Conservation (phyloP, 2,888 invertebrate species). For the Eilema caniola region DNA sequence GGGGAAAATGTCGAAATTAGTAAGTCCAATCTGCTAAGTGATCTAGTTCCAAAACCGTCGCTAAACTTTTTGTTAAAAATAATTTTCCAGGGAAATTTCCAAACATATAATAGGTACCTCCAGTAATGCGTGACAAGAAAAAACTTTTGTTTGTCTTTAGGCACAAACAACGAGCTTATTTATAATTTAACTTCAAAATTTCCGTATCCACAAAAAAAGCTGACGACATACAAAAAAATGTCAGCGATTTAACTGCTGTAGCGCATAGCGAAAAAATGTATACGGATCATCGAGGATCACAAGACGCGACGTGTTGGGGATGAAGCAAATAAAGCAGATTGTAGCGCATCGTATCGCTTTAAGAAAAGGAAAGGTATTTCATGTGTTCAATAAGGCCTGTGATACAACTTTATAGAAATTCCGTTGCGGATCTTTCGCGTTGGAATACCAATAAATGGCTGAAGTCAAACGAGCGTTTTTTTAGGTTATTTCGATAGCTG, state of each 20-base stretch:
- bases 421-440: no score
- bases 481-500: no score
- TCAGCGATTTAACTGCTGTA: background rate
- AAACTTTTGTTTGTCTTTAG: background rate
- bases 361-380: background rate
- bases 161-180: background rate
- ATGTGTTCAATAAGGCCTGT: no score
- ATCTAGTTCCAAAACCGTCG: background rate
- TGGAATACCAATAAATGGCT: no score
- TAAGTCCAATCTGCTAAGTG: background rate
- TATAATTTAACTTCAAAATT: slow-evolving; percentile 2
- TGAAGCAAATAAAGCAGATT: background rate
- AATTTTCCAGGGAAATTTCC: background rate
- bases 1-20: background rate
- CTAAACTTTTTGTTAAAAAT: background rate
- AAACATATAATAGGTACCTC: background rate
- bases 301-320: background rate
- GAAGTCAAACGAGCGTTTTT: no score
- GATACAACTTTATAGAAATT: no score
- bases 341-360: background rate
- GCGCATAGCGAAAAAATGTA: slow-evolving; percentile 16
- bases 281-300: background rate
- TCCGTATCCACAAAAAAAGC: background rate
- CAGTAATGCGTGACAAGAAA: slow-evolving; percentile 1
- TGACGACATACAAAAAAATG: slow-evolving; percentile 20